Conservation (phyloP, 2,888 invertebrate species). For the Prosapia bicincta region DNA sequence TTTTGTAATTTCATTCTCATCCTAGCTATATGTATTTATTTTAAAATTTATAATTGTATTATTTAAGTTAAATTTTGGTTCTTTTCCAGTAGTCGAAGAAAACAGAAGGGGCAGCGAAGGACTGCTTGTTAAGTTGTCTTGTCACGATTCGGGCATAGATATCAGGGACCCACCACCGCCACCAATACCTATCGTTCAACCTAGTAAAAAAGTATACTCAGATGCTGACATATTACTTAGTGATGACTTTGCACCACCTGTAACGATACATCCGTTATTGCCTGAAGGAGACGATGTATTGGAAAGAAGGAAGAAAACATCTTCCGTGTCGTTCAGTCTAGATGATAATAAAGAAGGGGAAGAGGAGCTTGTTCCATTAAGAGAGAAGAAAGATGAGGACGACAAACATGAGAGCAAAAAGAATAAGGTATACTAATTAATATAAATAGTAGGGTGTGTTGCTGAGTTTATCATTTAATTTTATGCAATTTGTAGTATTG, state of each 20-base stretch:
- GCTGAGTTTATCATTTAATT: too few relatives aligned
- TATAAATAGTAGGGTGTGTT: too few relatives aligned
- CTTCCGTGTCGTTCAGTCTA: slow-evolving; percentile 68
- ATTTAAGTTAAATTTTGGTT: not conserved
- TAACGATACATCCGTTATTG: slow-evolving; percentile 68
- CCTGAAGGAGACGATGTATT: slow-evolving; percentile 50
- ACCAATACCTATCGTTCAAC: slow-evolving; percentile 47
- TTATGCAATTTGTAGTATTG: too few relatives aligned
- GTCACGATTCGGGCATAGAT: slow-evolving; percentile 88
- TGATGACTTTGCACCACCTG: slow-evolving; percentile 78
- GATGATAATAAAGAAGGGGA: slow-evolving; percentile 45
- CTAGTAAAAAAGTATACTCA: slow-evolving; percentile 59
- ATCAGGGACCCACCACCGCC: slow-evolving; percentile 72
- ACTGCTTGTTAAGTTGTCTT: slow-evolving; percentile 74
- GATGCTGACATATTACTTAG: slow-evolving; percentile 86
- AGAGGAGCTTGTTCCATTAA: slow-evolving; percentile 36
- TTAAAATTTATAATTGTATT: too few relatives aligned
- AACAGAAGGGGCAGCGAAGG: slow-evolving; percentile 44
- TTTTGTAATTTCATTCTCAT: too few relatives aligned
- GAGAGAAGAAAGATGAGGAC: slow-evolving; percentile 54
- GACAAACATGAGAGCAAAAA: slow-evolving; percentile 41
- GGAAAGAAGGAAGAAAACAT: slow-evolving; percentile 58
- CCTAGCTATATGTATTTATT: too few relatives aligned
- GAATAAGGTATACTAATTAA: slow-evolving; percentile 40
- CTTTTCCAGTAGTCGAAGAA: slow-evolving; percentile 43